Percentiles rank a stretch among this genome's conserved stretches.
Conservation (phyloP, 2,888 invertebrate genomes). For the Ceramica pisi region DNA sequence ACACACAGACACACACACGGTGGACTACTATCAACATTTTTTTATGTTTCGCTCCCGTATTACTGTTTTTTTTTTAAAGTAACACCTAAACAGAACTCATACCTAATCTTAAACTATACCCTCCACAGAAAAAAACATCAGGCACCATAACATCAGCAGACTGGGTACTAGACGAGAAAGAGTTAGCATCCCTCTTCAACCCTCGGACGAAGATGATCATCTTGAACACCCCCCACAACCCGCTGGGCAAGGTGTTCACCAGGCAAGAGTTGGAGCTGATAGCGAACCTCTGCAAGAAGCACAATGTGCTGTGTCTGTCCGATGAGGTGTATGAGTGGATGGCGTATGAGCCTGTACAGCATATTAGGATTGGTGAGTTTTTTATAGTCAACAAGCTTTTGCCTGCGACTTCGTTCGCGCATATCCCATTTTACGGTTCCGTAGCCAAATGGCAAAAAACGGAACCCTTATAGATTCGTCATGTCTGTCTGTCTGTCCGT, state of each 20-base stretch:
- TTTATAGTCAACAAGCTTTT: too few species aligned
- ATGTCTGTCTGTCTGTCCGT: too few species aligned
- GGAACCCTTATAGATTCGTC: too few species aligned
- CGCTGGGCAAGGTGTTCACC: constrained; percentile 97
- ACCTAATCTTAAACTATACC: not conserved
- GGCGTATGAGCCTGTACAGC: constrained; percentile 95
- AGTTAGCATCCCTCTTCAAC: constrained; percentile 95
- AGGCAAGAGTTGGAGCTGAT: constrained; percentile 93
- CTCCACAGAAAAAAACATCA: constrained; percentile 65
- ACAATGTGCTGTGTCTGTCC: constrained; percentile 97
- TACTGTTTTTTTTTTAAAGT: not conserved
- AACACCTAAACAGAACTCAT: not conserved
- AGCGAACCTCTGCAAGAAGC: constrained; percentile 97
- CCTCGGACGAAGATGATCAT: constrained; percentile 98
- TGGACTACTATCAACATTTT: too few species aligned
- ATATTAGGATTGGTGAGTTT: constrained; percentile 96
- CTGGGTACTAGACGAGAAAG: constrained; percentile 96
- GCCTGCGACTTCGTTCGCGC: too few species aligned
- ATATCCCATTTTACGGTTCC: too few species aligned
- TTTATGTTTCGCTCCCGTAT: too few species aligned
- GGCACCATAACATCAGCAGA: constrained; percentile 93
- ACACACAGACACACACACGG: too few species aligned
- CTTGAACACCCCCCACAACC: constrained; percentile 99
- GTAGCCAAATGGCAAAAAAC: too few species aligned
- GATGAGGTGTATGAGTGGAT: constrained; percentile 99